Percentiles rank a stretch among this genome's conserved stretches.
phyloP scores from a whole-genome alignment of 2,113 vertebrate genomes.

The Tachysurus fulvidraco region DNA sequence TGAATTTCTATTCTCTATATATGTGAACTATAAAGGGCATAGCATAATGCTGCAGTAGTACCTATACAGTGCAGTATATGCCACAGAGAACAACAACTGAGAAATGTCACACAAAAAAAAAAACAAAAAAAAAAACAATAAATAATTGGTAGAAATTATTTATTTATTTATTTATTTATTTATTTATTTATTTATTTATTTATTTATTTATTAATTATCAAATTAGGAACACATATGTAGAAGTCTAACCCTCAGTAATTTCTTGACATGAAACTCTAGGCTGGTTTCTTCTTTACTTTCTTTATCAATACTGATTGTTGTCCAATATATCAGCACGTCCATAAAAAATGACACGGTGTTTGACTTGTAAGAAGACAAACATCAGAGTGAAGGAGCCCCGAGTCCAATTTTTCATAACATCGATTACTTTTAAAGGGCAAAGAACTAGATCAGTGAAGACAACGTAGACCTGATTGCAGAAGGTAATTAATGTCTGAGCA shows the following conservation, averaged over 20 bases:
- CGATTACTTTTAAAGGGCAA: conserved; percentile 44
- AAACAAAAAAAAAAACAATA: no score
- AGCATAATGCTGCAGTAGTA: background rate
- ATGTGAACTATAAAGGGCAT: background rate
- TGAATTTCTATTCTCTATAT: background rate
- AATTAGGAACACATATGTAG: background rate
- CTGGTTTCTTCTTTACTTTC: conserved; percentile 8
- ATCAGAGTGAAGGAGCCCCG: background rate
- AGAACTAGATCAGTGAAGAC: conserved; percentile 31
- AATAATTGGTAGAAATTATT: background rate
- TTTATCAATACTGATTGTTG: background rate
- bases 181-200: no score
- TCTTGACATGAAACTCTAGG: background rate
- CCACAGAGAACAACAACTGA: background rate
- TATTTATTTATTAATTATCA: no score
- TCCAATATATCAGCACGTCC: background rate
- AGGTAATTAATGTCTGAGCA: conserved; percentile 49
- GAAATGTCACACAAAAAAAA: background rate
- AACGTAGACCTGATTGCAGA: conserved; percentile 17
- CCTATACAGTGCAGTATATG: background rate
- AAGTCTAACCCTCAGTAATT: background rate
- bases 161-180: no score
- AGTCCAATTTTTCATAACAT: conserved; percentile 26
- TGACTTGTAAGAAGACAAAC: conserved; percentile 10
- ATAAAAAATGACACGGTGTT: background rate